phyloP scores from a whole-genome alignment of 2,113 vertebrate genomes.

The Propithecus coquereli region DNA sequence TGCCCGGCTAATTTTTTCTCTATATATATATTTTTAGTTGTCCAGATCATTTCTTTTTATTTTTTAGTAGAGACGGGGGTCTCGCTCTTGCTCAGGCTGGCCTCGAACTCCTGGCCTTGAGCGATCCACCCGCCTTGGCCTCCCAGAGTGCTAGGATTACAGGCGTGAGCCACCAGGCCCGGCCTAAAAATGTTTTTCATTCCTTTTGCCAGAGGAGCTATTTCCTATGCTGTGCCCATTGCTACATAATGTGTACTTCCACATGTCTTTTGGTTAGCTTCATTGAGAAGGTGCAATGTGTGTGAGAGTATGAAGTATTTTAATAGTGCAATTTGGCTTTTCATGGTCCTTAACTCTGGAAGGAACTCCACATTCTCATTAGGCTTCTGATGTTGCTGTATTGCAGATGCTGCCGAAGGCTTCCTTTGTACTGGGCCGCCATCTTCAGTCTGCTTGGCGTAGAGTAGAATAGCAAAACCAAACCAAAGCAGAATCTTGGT shows the following conservation, averaged over 20 bases:
- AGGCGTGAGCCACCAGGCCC: no score
- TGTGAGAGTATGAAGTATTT: constrained; percentile 15
- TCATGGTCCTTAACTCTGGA: constrained; percentile 43
- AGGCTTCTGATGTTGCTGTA: constrained; percentile 29
- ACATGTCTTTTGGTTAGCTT: constrained; percentile 39
- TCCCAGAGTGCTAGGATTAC: no score
- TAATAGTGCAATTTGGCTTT: constrained; percentile 47
- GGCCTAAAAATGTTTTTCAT: background rate
- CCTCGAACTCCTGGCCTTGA: no score
- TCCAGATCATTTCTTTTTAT: no score
- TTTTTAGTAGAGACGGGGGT: no score
- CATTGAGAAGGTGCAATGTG: background rate
- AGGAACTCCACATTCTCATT: constrained; percentile 37
- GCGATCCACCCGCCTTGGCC: no score
- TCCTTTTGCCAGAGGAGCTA: background rate
- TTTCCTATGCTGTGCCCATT: background rate
- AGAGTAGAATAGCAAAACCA: background rate
- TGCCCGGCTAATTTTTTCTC: no score
- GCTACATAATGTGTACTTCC: background rate
- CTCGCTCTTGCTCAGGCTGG: no score
- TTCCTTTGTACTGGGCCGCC: background rate
- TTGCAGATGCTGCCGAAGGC: background rate
- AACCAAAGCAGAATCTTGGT: background rate
- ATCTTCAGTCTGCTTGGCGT: constrained; percentile 8
- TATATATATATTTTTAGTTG: no score